Base-by-base conservation (phyloP, 2,888 invertebrate species). In the Oscheius sp. region DNA sequence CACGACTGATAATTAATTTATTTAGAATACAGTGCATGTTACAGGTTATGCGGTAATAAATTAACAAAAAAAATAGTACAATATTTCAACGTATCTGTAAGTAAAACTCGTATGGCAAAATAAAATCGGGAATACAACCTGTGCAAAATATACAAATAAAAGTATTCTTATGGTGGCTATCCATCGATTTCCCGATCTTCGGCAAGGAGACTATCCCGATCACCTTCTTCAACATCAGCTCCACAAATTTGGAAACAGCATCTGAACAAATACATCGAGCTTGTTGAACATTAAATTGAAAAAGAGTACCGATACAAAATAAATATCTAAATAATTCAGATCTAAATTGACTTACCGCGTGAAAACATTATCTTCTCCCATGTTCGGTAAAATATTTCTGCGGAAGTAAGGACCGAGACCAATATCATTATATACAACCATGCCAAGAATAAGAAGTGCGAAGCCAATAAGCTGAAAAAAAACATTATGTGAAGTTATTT, bases 361-460 rank as follows among this genome's bases (percentile, higher is more conserved):
- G 53, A n/a, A 49, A 9, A 16, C 7, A 21, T 16, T n/a, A 7
- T 29, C 29, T 1, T 49, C 52, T n/a, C 29, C 49, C 66, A 66
- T 66, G 18, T 66, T 52, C 18, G 66, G 66, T 13, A 66, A 29
- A n/a, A 66, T 12, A 35, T 49, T 49, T 23, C 81, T 78, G 18
- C 87, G 83, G 78, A 86, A 82, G 72, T 78, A 81, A 43, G 88
- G 88, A 3, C 88, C 88, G 74, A 88, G 66, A 43, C 86, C 68
- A 41, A 88, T 73, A 73, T 88, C 88, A 79, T 88, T 88, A 90
- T 96, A 97, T 64, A 93, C 90, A 84, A 93, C 93, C 92, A 94
- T 94, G 76, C 96, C 96, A 73, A 92, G 87, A 71, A 95, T 90
- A 1, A 96, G 91, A 9, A 93, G 89, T 0, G 92, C 85, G 88